phyloP scores from a whole-genome alignment of 2,888 invertebrate species.

The Thyatira batis region DNA sequence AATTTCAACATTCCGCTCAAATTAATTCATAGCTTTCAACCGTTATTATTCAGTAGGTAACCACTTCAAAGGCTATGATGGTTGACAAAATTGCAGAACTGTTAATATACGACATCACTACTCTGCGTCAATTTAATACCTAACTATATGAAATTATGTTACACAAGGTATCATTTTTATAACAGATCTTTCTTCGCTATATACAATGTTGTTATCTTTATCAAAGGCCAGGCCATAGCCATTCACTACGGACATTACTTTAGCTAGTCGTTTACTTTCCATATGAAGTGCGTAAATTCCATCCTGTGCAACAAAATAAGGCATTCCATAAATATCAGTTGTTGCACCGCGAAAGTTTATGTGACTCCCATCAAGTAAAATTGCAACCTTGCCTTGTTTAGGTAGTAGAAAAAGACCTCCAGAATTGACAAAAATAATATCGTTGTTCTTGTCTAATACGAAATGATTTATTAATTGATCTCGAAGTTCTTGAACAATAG shows the following conservation, averaged over 20 bases:
- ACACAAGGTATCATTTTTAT: constrained; percentile 32
- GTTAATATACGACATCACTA: background rate
- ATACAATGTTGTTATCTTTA: constrained; percentile 55
- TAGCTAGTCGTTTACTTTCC: constrained; percentile 33
- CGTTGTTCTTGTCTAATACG: constrained; percentile 38
- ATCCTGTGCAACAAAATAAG: constrained; percentile 51
- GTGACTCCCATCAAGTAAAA: constrained; percentile 34
- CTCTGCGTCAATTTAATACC: background rate
- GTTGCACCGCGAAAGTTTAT: constrained; percentile 50
- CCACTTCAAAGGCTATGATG: background rate
- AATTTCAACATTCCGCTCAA: background rate
- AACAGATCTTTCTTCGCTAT: constrained; percentile 56
- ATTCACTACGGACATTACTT: constrained; percentile 41
- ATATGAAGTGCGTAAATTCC: constrained; percentile 52
- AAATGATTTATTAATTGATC: constrained; percentile 53
- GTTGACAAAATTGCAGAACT: background rate
- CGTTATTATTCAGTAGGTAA: background rate
- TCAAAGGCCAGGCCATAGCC: constrained; percentile 60
- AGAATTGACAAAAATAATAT: constrained; percentile 50
- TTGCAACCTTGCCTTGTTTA: constrained; percentile 33
- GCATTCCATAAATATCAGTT: constrained; percentile 40
- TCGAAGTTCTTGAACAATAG: constrained; percentile 34
- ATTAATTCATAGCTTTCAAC: background rate
- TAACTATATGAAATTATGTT: background rate
- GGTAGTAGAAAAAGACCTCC: constrained; percentile 43